Percentiles rank a stretch among this genome's conserved stretches.
Conservation (phyloP, 2,113 vertebrate genomes). For the Xiphophorus hellerii region DNA sequence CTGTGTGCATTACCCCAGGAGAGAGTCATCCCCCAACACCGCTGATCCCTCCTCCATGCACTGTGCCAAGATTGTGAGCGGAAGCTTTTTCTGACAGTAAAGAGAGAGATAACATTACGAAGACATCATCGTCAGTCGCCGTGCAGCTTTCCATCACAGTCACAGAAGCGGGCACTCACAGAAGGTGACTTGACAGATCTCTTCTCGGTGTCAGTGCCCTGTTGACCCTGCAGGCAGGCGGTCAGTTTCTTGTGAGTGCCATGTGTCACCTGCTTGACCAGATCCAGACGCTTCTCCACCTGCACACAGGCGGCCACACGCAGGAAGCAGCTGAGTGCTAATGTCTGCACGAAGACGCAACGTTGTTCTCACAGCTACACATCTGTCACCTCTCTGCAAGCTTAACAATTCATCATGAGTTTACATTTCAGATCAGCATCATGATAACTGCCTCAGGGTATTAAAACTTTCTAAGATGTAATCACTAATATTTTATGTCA, state of each 20-base stretch:
- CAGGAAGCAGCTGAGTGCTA: neutral
- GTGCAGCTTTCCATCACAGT: neutral
- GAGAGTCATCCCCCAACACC: slow-evolving; percentile 92
- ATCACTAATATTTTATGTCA: too few relatives aligned
- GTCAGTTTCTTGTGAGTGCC: slow-evolving; percentile 98
- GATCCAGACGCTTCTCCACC: slow-evolving; percentile 97
- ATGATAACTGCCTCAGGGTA: too few relatives aligned
- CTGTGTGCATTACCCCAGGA: slow-evolving; percentile 87
- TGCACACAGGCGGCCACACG: slow-evolving; percentile 52
- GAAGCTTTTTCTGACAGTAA: slow-evolving; percentile 91
- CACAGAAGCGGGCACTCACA: slow-evolving; percentile 60
- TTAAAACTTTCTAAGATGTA: too few relatives aligned
- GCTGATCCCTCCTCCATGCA: slow-evolving; percentile 94
- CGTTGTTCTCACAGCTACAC: neutral
- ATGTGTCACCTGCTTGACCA: slow-evolving; percentile 97
- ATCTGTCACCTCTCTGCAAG: neutral
- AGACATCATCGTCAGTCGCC: neutral
- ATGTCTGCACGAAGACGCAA: neutral
- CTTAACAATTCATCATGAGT: neutral
- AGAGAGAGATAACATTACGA: slow-evolving; percentile 17
- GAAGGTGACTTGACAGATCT: slow-evolving; percentile 89
- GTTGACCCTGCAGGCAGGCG: slow-evolving; percentile 96
- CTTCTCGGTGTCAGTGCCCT: slow-evolving; percentile 92
- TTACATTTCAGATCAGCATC: neutral
- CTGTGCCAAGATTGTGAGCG: slow-evolving; percentile 91